phyloP scores from a whole-genome alignment of 2,113 vertebrate genomes.

The Myanophis thanlyinensis region DNA sequence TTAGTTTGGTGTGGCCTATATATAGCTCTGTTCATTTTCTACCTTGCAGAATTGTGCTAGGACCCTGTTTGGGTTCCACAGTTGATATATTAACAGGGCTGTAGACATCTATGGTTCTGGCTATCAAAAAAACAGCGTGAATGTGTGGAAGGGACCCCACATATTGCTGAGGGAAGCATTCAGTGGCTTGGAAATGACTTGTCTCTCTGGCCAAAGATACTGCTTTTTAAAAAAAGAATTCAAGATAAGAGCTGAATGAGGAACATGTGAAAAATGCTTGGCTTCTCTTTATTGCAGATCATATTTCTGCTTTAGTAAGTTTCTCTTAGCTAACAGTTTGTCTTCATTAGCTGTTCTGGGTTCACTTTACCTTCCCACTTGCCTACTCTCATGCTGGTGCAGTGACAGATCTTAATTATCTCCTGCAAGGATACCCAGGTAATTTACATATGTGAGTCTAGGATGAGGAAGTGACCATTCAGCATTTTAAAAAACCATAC shows the following conservation, averaged over 20 bases:
- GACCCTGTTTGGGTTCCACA: neutral
- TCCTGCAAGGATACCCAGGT: neutral
- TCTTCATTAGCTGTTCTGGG: neutral
- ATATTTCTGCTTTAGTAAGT: neutral
- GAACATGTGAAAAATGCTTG: neutral
- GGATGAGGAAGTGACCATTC: neutral
- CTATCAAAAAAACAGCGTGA: neutral
- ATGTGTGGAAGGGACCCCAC: neutral
- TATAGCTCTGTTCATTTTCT: neutral
- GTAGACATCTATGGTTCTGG: neutral
- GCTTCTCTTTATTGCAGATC: neutral
- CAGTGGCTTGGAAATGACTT: neutral
- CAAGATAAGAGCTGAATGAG: neutral
- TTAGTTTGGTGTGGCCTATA: neutral
- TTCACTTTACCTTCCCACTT: fast-evolving
- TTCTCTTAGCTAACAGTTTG: neutral
- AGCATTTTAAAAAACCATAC: neutral
- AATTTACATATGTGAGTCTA: neutral
- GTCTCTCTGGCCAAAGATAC: neutral
- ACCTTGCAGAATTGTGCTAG: neutral
- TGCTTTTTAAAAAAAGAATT: neutral
- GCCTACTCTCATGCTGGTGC: neutral
- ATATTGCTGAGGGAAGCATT: neutral
- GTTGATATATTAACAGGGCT: neutral
- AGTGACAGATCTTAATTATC: neutral